These are phyloP conservation scores for Lasioglossum malachurum DNA, from an alignment of 2,888 invertebrate species.

Conservation along the genomic window DNA sequence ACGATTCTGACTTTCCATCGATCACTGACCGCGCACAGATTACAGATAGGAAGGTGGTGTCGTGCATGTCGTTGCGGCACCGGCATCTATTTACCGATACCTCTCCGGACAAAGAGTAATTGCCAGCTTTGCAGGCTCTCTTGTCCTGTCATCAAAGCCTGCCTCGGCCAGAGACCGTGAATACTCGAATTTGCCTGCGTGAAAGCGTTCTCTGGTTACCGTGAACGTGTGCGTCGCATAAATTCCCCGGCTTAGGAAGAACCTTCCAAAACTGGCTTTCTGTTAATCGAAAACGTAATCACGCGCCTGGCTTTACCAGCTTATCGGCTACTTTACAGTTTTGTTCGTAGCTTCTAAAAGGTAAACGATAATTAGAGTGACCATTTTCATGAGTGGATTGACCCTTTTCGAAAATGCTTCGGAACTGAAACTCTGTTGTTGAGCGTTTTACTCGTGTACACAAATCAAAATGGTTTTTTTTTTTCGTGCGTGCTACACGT, in stretches of 20 bases:
- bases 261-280: neutral
- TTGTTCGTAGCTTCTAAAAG: neutral
- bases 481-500: too few relatives aligned
- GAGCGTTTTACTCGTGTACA: neutral
- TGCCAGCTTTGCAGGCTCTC: constrained; percentile 47
- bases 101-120: constrained; percentile 58
- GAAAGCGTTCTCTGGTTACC: constrained; percentile 20
- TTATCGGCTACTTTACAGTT: neutral
- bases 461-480: neutral
- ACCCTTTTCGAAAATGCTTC: neutral
- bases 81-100: constrained; percentile 58
- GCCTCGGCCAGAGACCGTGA: constrained; percentile 24
- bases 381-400: neutral
- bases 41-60: constrained; percentile 48
- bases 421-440: neutral
- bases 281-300: constrained; percentile 1
- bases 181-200: constrained; percentile 50
- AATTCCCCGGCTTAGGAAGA: constrained; percentile 29
- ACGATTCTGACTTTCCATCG: constrained; percentile 47
- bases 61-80: constrained; percentile 44
- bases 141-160: constrained; percentile 42
- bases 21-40: constrained; percentile 46
- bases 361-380: neutral
- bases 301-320: too few relatives aligned
- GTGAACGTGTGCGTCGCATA: constrained; percentile 7